Evolutionary conservation across 2,888 invertebrate genomes (phyloP).

Genomic region (Caradrina clavipalpis): DNA sequence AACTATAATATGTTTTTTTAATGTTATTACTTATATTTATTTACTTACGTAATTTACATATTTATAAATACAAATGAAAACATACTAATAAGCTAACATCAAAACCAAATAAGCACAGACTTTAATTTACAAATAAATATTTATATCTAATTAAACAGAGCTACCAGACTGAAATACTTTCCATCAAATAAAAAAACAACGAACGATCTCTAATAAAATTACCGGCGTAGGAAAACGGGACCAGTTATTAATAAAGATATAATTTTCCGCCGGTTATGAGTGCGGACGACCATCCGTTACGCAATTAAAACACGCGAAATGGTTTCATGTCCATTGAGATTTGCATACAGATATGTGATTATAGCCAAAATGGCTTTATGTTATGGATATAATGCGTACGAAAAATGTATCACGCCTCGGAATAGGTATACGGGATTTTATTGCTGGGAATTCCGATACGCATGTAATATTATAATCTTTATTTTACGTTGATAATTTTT

Average conservation of each 20-base stretch:
- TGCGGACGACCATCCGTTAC: slow-evolving; percentile 79
- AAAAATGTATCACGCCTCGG: slow-evolving; percentile 56
- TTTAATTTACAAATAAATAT: slow-evolving; percentile 20
- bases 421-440: slow-evolving; percentile 59
- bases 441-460: slow-evolving; percentile 48
- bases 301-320: slow-evolving; percentile 83
- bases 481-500: slow-evolving; percentile 21
- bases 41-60: too few relatives aligned
- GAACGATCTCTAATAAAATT: slow-evolving; percentile 72
- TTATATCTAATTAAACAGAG: slow-evolving; percentile 22
- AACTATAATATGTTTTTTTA: too few relatives aligned
- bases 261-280: slow-evolving; percentile 79
- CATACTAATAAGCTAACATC: slow-evolving; percentile 3
- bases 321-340: slow-evolving; percentile 82
- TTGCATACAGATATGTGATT: slow-evolving; percentile 87
- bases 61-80: not conserved
- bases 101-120: not conserved
- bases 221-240: slow-evolving; percentile 68
- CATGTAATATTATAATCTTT: not conserved
- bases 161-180: slow-evolving; percentile 34
- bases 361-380: slow-evolving; percentile 77
- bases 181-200: slow-evolving; percentile 62
- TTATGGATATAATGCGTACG: slow-evolving; percentile 63
- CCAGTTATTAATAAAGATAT: slow-evolving; percentile 81
- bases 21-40: too few relatives aligned